Evolutionary conservation across 2,113 vertebrate genomes (phyloP).

Genomic region (Saimiri boliviensis): DNA sequence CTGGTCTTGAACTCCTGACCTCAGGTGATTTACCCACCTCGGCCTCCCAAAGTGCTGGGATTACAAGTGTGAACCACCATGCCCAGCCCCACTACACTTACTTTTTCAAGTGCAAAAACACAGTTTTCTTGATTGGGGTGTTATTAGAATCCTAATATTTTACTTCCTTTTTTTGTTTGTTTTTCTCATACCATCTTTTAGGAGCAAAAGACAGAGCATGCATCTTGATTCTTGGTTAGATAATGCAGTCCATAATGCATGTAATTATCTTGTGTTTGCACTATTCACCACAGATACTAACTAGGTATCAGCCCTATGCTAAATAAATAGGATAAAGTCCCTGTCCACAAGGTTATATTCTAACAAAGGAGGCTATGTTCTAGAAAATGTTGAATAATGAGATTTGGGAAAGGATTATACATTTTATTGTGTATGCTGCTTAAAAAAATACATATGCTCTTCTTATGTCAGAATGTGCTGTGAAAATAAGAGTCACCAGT

Average conservation of each 20-base stretch:
- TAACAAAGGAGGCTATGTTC: background rate
- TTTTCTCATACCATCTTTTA: background rate
- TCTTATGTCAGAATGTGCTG: background rate
- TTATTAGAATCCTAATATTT: background rate
- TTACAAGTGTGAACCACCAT: no score
- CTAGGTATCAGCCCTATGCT: background rate
- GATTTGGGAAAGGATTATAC: background rate
- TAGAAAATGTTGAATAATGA: slow-evolving; percentile 21
- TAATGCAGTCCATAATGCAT: background rate
- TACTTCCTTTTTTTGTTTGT: background rate
- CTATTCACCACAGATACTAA: background rate
- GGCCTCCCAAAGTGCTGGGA: no score
- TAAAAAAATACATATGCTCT: background rate
- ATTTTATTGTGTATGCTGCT: background rate
- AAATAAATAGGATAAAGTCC: background rate
- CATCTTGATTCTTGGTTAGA: background rate
- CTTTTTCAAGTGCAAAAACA: background rate
- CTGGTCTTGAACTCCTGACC: no score
- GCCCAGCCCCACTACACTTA: background rate
- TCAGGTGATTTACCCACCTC: no score
- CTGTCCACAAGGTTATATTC: background rate
- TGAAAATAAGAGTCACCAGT: background rate
- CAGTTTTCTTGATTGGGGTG: background rate
- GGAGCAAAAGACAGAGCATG: background rate
- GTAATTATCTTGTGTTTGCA: background rate